Base-by-base conservation (phyloP, 2,113 vertebrate genomes). In the Marcusenius ussheri region DNA sequence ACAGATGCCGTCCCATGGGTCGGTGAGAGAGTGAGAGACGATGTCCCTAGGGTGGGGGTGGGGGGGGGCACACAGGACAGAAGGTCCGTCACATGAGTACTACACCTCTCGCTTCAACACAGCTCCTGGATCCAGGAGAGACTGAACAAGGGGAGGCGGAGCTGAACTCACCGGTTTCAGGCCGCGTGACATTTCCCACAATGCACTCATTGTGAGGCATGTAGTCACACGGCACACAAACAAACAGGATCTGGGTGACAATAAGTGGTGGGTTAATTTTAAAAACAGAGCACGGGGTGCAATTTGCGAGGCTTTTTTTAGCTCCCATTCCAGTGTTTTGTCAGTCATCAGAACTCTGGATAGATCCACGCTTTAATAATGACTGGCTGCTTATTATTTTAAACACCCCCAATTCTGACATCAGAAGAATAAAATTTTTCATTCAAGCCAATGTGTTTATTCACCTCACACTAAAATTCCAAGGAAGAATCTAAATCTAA, bases 101-200 rank as follows among this genome's bases (percentile, higher is more conserved):
- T 31, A 13, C 88, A 80, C 51, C 47, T 39, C 49, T 53, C 50
- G 5, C 74, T 50, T 53, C 50, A 7, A 13, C 85, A 17, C 15
- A 19, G 47, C 85, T 21, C 47, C 47, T 87, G 50, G 85, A 3
- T 53, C 15, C 85, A 87, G 50, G 24, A 53, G 50, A 56, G 13
- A 27, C 50, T 47, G 7, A 19, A 56, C 49, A 50, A 53, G 27
- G n/a, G 45, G 31, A 19, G 50, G 24, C 5, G 47, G 27, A 27
- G 85, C 85, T 39, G 13, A 87, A 56, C 50, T 87, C 47, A 9
- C 21, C 45, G 47, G 0, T 17, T 27, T 24, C n/a, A 51, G 49
- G 84, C 84, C 85, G n/a, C 13, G 50, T 87, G 85, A 87, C 85
- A 87, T 87, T 51, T 87, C 85, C 49, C 85, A 87, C 85, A 87